Base-by-base conservation (phyloP, 2,888 invertebrate genomes). In the Drosophila maculinotata region DNA sequence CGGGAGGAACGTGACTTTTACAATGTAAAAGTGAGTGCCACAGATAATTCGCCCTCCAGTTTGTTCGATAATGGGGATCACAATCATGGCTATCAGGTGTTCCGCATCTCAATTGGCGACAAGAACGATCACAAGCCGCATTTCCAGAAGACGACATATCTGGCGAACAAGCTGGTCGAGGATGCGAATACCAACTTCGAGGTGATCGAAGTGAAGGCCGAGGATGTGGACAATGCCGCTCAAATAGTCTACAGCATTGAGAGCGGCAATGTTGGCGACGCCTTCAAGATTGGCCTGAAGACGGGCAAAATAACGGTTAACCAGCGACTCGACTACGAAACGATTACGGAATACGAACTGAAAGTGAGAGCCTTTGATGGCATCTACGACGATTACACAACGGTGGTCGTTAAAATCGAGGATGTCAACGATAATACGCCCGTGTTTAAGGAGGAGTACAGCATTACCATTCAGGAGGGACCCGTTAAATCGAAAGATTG, bases 371-470 rank as follows among this genome's bases (percentile, higher is more conserved):
- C 97, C 0, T 95, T 95, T 69, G 97, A 97, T 90, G 97, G 97
- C 1, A 93, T 95, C 47, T 96, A 94, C 89, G 95, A 96, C 72
- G 97, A 97, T 87, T 94, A 94, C 56, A 95, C 97, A 0, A 94
- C 94, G 77, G 98, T 98, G 0, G 94, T 95, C 47, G 97, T 98
- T 45, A 94, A 95, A 77, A 95, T 98, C 51, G 95, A 95, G 77
- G 96, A 99, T 90, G 95, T 98, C 41, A 99, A 99, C 89, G 99
- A 99, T 90, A 97, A 98, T 90, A 95, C 95, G 0, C 99, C 99
- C 0, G 94, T 95, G 1, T 98, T 99, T 88, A 91, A 94, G 44
- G 94, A 94, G 48, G 93, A 95, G 47, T 95, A 95, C 81, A 94
- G 94, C 51, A 95, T 95, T 47, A 95, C 94, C 0, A 96, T 97